A percentile compares a stretch with the other conserved stretches of the same genome.
These are phyloP conservation scores for Tetramorium simillimum DNA, from an alignment of 1,140 invertebrate genomes.

Conservation along the genomic window DNA sequence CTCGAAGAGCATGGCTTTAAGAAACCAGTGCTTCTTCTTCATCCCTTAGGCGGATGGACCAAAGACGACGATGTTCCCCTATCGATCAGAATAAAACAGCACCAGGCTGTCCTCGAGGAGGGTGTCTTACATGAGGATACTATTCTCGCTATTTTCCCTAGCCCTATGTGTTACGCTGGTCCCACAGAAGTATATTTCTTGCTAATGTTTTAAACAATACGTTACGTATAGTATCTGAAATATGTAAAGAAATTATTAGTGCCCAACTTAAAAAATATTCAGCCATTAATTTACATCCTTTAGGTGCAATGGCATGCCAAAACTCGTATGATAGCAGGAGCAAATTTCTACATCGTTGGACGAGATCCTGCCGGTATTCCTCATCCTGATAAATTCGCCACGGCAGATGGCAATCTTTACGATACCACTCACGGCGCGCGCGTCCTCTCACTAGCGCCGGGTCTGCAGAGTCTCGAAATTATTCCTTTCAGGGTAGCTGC, in stretches of 20 bases:
- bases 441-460: conserved; percentile 96
- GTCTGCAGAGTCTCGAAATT: conserved; percentile 95
- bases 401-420: conserved; percentile 94
- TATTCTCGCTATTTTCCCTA: conserved; percentile 98
- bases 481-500: conserved; percentile 99
- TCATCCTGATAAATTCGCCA: conserved; percentile 91
- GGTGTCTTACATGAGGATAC: conserved; percentile 94
- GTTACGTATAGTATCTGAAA: neutral
- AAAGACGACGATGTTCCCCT: conserved; percentile 99
- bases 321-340: conserved; percentile 97
- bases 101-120: conserved; percentile 94
- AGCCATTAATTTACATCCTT: neutral
- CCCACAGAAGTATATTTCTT: conserved; percentile 92
- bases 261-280: neutral
- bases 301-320: conserved; percentile 99
- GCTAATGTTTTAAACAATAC: neutral
- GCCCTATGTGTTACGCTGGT: conserved; percentile 99
- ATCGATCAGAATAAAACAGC: conserved; percentile 90
- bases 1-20: conserved; percentile 92
- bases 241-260: neutral
- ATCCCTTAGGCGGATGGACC: conserved; percentile 98
- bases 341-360: conserved; percentile 99
- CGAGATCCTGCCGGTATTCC: conserved; percentile 98
- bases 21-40: conserved; percentile 96
- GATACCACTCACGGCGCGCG: conserved; percentile 96